These are phyloP conservation scores for Hirtodrosophila confusa DNA, from an alignment of 2,888 invertebrate species.

Conservation along the genomic window DNA sequence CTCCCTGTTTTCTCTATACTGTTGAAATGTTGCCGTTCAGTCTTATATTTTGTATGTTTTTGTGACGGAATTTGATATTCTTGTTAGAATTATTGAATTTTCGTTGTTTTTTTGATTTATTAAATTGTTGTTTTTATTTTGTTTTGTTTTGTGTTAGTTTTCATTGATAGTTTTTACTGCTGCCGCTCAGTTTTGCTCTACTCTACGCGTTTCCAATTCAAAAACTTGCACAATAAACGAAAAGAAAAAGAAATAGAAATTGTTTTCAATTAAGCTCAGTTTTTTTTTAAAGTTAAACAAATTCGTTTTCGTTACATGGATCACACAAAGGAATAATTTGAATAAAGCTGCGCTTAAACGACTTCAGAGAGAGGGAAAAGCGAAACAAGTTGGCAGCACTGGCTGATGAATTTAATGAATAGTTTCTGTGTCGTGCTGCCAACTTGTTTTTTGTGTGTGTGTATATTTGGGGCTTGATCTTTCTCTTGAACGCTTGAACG, in stretches of 20 bases:
- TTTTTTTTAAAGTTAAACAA: constrained; percentile 18
- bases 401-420: no score
- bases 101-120: constrained; percentile 2
- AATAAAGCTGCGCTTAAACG: constrained; percentile 39
- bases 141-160: constrained; percentile 20
- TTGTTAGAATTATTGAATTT: constrained; percentile 10
- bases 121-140: constrained; percentile 9
- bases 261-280: constrained; percentile 66
- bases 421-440: neutral
- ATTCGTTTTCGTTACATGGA: constrained; percentile 31
- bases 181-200: constrained; percentile 49
- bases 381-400: constrained; percentile 4
- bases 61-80: constrained; percentile 37
- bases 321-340: constrained; percentile 29
- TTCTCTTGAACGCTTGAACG: constrained; percentile 39
- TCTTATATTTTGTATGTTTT: constrained; percentile 48
- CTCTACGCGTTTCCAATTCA: constrained; percentile 69
- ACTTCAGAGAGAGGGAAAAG: constrained; percentile 10
- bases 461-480: neutral
- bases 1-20: constrained; percentile 36
- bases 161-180: constrained; percentile 34
- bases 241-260: constrained; percentile 80
- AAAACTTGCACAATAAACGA: constrained; percentile 71
- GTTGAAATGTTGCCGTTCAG: constrained; percentile 52
- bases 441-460: neutral